Percentiles rank a stretch among this genome's conserved stretches.
Conservation (phyloP, 2,888 invertebrate genomes). For the Campoplex nolae region DNA sequence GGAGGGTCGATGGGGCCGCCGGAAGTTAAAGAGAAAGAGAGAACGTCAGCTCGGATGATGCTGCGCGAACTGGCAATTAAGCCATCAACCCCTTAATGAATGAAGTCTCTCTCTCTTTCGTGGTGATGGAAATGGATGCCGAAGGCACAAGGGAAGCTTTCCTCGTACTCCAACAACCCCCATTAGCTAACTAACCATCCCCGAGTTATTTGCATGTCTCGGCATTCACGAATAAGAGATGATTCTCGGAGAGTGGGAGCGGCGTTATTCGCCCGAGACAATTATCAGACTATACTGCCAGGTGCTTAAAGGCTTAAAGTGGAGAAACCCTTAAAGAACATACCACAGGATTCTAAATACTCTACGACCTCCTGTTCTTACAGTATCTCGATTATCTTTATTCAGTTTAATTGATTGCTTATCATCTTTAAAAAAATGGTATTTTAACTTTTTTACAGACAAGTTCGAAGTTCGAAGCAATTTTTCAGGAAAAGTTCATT, state of each 20-base stretch:
- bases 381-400: slow-evolving; percentile 33
- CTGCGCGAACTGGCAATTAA: slow-evolving; percentile 82
- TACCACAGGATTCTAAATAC: slow-evolving; percentile 48
- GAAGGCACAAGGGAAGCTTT: slow-evolving; percentile 67
- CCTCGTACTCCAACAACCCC: slow-evolving; percentile 77
- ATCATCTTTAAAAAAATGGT: neutral
- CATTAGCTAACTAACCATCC: slow-evolving; percentile 84
- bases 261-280: slow-evolving; percentile 82
- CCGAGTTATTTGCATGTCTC: slow-evolving; percentile 84
- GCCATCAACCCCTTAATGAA: slow-evolving; percentile 84
- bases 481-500: neutral
- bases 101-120: slow-evolving; percentile 75
- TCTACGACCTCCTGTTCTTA: slow-evolving; percentile 11
- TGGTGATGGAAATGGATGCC: slow-evolving; percentile 29
- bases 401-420: neutral
- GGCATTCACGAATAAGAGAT: slow-evolving; percentile 60
- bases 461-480: neutral
- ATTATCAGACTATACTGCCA: slow-evolving; percentile 82
- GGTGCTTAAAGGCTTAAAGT: slow-evolving; percentile 83
- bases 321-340: slow-evolving; percentile 78
- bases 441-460: neutral
- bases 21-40: slow-evolving; percentile 63
- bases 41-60: slow-evolving; percentile 65
- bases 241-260: slow-evolving; percentile 76
- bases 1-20: slow-evolving; percentile 51